Evolutionary conservation across 2,113 vertebrate species (phyloP), one percentile per base, ranked within the genome.

Genomic region (Bettongia penicillata): DNA sequence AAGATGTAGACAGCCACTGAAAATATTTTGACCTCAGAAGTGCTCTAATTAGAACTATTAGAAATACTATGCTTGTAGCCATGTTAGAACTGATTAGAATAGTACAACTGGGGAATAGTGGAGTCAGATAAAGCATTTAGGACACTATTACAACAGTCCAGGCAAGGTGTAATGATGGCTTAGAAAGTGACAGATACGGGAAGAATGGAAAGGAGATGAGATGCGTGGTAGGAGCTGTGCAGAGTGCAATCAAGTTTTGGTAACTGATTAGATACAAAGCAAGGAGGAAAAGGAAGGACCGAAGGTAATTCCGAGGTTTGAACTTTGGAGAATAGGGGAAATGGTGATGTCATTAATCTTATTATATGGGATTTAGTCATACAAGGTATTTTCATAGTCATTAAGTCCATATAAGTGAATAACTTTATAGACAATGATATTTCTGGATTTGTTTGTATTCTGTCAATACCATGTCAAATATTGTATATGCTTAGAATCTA

Each of bases 401-500:
- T 77, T 77, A 43, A 84, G n/a, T 23, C 3, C 16, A 84, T 43
- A 84, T 84, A 43, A 84, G n/a, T 84, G 19, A 43, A 23, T 23
- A 84, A 91, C 93, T 37, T 2, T 95, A n/a, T 92, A 90, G 89
- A 94, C 90, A 94, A 95, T 57, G 90, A 57, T 92, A 94, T 91
- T 92, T 93, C 53, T 53, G 84, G 92, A 96, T 96, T 92, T 96
- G 95, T 96, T 97, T 96, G 95, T 97, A 95, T 90, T 96, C 93
- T 92, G 93, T 92, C 96, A 96, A 61, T 97, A 94, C 90, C 95
- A 23, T 95, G 49, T 91, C 91, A 51, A 95, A 51, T 93, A 96
- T 90, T 97, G 93, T 93, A 91, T 57, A 97, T 97, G 93, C 68
- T 9, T 91, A 94, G 92, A 97, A 97, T 97, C 96, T 97, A 95